phyloP scores from a whole-genome alignment of 2,797 vertebrate genomes.

The Falco columbarius region DNA sequence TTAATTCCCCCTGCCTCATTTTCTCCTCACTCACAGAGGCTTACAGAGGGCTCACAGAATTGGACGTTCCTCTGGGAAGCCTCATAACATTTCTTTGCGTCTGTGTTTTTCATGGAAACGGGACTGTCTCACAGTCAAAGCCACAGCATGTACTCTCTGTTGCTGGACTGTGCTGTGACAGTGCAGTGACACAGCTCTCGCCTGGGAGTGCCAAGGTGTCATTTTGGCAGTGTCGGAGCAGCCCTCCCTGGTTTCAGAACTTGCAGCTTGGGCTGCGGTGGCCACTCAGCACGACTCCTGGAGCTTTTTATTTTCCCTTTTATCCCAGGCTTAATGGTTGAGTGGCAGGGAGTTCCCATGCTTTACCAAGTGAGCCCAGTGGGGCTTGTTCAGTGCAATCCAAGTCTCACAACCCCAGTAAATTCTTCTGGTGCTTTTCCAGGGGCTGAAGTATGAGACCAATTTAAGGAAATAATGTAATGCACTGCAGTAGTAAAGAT shows the following conservation, averaged over 20 bases:
- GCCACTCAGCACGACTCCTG: rapidly evolving
- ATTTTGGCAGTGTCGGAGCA: rapidly evolving
- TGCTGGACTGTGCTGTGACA: rapidly evolving
- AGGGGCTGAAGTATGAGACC: not conserved
- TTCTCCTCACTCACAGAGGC: not conserved
- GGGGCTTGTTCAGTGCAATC: not conserved
- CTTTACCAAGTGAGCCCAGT: not conserved
- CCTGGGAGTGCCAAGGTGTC: rapidly evolving
- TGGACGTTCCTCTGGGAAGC: not conserved
- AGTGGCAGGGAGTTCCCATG: constrained; percentile 11
- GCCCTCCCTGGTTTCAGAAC: not conserved
- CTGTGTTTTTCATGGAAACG: not conserved
- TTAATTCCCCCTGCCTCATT: not conserved
- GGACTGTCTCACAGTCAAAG: rapidly evolving
- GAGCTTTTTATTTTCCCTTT: not conserved
- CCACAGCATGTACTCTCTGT: rapidly evolving
- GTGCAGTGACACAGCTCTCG: not conserved
- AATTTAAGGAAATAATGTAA: constrained; percentile 1
- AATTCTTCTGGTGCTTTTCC: constrained; percentile 28
- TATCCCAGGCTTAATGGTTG: not conserved
- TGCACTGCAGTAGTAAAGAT: not conserved
- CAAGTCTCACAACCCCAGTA: not conserved
- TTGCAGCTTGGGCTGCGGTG: not conserved
- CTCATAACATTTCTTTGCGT: not conserved
- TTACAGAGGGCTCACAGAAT: not conserved